Evolutionary conservation across 2,888 invertebrate species (phyloP), one percentile per base, ranked within the genome.

Genomic region (Scaptomyza cyrtandrae): DNA sequence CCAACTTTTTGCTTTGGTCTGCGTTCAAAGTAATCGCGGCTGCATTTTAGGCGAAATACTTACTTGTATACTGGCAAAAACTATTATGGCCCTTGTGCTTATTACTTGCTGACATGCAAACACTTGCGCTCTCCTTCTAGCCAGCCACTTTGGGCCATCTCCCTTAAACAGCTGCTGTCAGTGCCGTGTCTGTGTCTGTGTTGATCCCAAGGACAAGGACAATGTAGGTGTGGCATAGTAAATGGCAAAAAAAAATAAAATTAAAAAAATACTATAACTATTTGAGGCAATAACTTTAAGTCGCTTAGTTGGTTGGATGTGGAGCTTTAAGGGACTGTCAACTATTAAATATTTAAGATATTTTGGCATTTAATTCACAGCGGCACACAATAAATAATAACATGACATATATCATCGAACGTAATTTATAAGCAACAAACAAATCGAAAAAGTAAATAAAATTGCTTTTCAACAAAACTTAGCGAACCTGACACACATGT

Each of bases 31-130:
- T 75, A 82, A 71, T 71, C 74, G 77, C 64, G 59, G 64, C 67
- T 61, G 74, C 78, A 83, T 73, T 83, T 78, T 58, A 54, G 65
- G 57, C 76, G 53, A 67, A 80, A 77, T 72, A 64, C 62, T 77
- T 57, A 27, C 52, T 33, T 44, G 24, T 50, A 46, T 46, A 55
- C 87, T 81, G 84, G 82, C 76, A 71, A 78, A 16, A 85, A 85
- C 82, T 86, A 84, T 83, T 88, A 89, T 86, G 81, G 87, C 78
- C 83, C 77, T 88, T 79, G 81, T 86, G 88, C 87, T 89, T 89
- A 89, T 89, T 89, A 87, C 88, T 79, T 65, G 78, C 78, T 83
- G 82, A 86, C 89, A 90, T 90, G 90, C 89, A 86, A 89, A 87
- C 86, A 78, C 82, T 77, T 71, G 74, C 56, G 58, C 60, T 60